Base-by-base conservation (phyloP, 2,888 invertebrate genomes). In the Aporophyla nigra region DNA sequence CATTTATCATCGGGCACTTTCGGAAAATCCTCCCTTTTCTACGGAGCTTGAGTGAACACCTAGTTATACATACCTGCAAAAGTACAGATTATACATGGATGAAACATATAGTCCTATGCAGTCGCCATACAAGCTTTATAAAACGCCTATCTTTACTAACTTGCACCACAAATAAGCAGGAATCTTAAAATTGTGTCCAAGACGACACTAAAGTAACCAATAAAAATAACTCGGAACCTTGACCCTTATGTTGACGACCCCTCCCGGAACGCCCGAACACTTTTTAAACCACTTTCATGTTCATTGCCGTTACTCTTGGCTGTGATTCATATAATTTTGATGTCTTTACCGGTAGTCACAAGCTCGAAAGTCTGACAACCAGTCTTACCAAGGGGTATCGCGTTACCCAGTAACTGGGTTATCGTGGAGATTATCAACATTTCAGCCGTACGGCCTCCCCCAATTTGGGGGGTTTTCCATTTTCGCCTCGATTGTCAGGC, bases 161-260 rank as follows among this genome's bases (percentile, higher is more conserved):
- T 82, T 86, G 86, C 61, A 78, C 85, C 82, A 83, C 61, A 83
- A 78, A 65, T 54, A 72, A 76, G 40, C 70, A 54, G 14, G 43
- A 43, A 76, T 79, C 81, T 84, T 80, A 80, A 85, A 88, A 84
- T 75, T 72, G 33, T 80, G 77, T 81, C 83, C 87, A 51, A 82
- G 73, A 80, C 76, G 82, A 78, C 56, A 81, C 82, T 84, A 89
- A 86, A 74, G 67, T 59, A 56, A 67, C 70, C 83, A 85, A 86
- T 89, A 89, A 88, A 88, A 86, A 76, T 84, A 86, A 85, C 76
- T 82, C 10, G 27, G 4, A 66, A 69, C 88, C 86, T 87, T 86
- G 87, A 84, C 70, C 67, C 67, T 59, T 54, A 76, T 66, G 73
- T 83, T 72, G 71, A 82, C 61, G 71, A 74, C 65, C 61, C 53